These are phyloP conservation scores for Phlogophora meticulosa DNA, from an alignment of 2,888 invertebrate genomes.

Conservation along the genomic window DNA sequence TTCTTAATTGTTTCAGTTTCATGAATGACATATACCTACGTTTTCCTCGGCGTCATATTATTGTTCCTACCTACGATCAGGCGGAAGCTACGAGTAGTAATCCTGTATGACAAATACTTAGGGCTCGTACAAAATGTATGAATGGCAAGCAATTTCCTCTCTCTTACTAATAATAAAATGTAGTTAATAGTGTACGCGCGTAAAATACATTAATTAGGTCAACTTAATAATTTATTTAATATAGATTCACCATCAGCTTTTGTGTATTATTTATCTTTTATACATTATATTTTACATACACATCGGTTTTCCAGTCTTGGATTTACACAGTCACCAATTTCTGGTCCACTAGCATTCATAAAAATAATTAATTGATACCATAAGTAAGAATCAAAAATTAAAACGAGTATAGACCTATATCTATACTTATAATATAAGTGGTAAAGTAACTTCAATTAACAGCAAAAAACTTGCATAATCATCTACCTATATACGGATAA, in stretches of 20 bases:
- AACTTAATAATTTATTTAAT: no score
- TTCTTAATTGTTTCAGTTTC: conserved; percentile 10
- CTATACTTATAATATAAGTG: conserved; percentile 19
- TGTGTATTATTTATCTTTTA: no score
- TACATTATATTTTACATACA: no score
- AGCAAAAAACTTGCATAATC: neutral
- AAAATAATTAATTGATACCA: no score
- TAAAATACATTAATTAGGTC: no score
- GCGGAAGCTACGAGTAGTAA: neutral
- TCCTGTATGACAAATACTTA: conserved; percentile 10
- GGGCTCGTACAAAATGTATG: neutral
- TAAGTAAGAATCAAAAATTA: no score
- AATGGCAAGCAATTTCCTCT: neutral
- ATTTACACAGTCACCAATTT: no score
- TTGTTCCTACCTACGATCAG: neutral
- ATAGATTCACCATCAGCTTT: no score
- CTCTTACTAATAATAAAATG: neutral
- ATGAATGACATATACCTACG: conserved; percentile 5
- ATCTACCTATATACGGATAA: no score
- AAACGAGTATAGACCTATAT: no score
- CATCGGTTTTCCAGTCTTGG: no score
- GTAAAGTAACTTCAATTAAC: conserved; percentile 2
- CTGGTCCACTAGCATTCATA: no score
- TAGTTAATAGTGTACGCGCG: neutral
- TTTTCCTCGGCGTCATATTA: conserved; percentile 11